Conservation (phyloP, 2,888 invertebrate species). For the Lasioglossum calceatum region DNA sequence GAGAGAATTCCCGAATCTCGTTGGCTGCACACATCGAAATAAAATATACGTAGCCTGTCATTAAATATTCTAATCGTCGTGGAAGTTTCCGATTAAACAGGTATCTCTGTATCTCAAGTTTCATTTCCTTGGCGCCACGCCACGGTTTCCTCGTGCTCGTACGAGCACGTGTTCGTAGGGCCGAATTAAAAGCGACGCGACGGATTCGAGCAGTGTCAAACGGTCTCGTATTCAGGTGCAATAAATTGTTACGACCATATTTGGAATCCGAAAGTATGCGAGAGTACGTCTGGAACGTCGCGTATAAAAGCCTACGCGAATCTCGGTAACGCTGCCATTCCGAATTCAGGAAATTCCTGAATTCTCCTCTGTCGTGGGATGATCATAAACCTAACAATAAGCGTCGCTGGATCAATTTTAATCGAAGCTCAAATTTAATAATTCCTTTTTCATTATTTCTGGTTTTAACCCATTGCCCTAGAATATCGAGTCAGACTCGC, state of each 20-base stretch:
- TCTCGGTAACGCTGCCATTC: conserved; percentile 41
- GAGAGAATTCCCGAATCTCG: not conserved
- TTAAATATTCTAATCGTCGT: conserved; percentile 1
- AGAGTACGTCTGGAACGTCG: conserved; percentile 37
- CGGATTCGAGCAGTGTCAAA: conserved; percentile 1
- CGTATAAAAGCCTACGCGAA: conserved; percentile 33
- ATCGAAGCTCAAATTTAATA: not conserved
- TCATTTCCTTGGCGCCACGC: conserved; percentile 5
- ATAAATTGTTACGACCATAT: conserved; percentile 54
- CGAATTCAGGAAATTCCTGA: conserved; percentile 62
- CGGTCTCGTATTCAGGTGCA: conserved; percentile 29
- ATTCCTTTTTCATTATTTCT: not conserved
- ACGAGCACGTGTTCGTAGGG: not conserved
- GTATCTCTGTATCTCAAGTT: conserved; percentile 11
- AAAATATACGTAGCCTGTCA: not conserved
- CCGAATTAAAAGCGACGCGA: not conserved
- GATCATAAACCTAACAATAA: not conserved
- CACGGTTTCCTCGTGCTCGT: conserved; percentile 15
- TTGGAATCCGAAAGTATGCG: conserved; percentile 45
- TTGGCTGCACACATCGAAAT: not conserved
- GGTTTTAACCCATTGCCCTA: not conserved
- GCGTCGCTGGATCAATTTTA: not conserved
- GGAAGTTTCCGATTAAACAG: conserved; percentile 11
- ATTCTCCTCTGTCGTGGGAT: not conserved
- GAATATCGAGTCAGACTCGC: too few species aligned